phyloP scores from a whole-genome alignment of 2,888 invertebrate genomes.

The Osmoderma eremita region DNA sequence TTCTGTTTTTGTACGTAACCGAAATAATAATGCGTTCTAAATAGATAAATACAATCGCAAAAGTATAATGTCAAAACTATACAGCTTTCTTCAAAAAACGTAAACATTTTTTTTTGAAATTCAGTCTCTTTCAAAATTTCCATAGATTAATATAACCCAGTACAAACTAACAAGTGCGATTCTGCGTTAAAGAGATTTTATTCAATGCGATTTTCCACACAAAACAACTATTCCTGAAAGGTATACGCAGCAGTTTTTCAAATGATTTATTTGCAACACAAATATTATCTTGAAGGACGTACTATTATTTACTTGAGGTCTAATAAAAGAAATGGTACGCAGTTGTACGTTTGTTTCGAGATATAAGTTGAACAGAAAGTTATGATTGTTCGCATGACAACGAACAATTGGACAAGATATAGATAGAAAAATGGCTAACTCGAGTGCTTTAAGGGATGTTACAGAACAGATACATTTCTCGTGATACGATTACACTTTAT shows the following conservation, averaged over 20 bases:
- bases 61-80: too few relatives aligned
- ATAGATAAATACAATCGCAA: too few relatives aligned
- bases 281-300: background rate
- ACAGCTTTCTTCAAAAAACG: too few relatives aligned
- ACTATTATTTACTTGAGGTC: too few relatives aligned
- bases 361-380: background rate
- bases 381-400: background rate
- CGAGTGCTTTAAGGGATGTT: background rate
- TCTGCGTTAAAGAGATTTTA: background rate
- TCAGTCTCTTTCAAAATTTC: background rate
- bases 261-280: conserved; percentile 21
- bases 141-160: background rate
- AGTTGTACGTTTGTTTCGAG: too few relatives aligned
- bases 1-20: too few relatives aligned
- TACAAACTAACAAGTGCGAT: background rate
- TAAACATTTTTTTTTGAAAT: too few relatives aligned
- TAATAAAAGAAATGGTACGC: too few relatives aligned
- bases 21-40: too few relatives aligned
- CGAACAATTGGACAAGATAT: background rate
- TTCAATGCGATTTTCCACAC: background rate
- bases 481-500: conserved; percentile 51
- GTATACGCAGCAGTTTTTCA: background rate
- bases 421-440: background rate
- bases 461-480: conserved; percentile 43
- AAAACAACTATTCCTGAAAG: background rate